Evolutionary conservation across 2,888 invertebrate species (phyloP), one percentile per base, ranked within the genome.

Genomic region (Tenthredo mesomela): DNA sequence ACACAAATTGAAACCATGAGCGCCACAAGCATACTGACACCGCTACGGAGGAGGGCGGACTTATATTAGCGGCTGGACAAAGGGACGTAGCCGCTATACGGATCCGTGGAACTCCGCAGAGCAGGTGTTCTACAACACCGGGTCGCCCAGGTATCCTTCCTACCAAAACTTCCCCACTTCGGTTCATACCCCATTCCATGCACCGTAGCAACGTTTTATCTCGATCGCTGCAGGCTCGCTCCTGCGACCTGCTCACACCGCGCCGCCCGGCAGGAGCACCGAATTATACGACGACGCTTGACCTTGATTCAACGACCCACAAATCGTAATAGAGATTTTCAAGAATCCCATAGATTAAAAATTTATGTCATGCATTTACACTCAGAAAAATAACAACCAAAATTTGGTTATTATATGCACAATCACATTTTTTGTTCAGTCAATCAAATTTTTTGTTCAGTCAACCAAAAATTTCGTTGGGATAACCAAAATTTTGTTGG

Each of bases 101-200:
- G 85, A 85, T 88, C 89, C 88, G 87, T 82, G 82, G 47, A 82
- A 40, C 70, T 82, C 86, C 86, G 87, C 86, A 87, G 89, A 90
- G 91, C 92, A 92, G 92, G 92, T 92, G 92, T 92, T 91, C 89
- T 87, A 87, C 87, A 89, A 89, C 90, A 91, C 90, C 91, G 90
- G 91, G 90, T 91, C 89, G 89, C 89, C 89, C 90, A 89, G 90
- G 89, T 90, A 91, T 89, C 88, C 87, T 78, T 83, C 84, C 75
- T 84, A 40, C 87, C 86, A 85, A 86, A 65, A 33, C 88, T 85
- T 86, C 84, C 84, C 83, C 84, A 84, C 86, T 80, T 54, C 65
- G 83, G 61, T 78, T 80, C 85, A 77, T 85, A 87, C 54, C 73
- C 85, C 86, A 85, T 82, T 86, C 87, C 85, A 73, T n/a, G n/a